Evolutionary conservation across 1,140 invertebrate genomes (phyloP).

Genomic region (Drosophila virilis): DNA sequence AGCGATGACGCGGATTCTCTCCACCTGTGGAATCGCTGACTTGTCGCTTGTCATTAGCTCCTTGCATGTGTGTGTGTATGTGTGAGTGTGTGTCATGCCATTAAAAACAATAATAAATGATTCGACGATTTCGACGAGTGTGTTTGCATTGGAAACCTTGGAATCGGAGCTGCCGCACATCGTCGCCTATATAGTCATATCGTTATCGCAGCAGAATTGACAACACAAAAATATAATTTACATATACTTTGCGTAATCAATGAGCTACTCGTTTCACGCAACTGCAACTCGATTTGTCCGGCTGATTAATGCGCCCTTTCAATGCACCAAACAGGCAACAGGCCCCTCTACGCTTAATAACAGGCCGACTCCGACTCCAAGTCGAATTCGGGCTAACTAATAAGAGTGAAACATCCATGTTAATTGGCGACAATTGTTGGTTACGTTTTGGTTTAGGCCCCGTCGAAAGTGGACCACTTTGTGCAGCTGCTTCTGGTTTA

Average conservation of each 20-base stretch:
- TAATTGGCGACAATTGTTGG: conserved; percentile 78
- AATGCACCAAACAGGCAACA: conserved; percentile 11
- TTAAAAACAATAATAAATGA: conserved; percentile 72
- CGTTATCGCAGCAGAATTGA: conserved; percentile 40
- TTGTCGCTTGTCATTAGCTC: conserved; percentile 77
- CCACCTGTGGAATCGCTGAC: conserved; percentile 54
- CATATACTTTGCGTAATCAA: conserved; percentile 64
- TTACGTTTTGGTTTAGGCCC: conserved; percentile 22
- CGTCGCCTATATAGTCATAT: conserved; percentile 28
- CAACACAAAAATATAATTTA: conserved; percentile 54
- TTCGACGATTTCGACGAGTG: conserved; percentile 23
- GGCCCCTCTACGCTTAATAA: conserved; percentile 22
- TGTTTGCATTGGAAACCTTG: conserved; percentile 68
- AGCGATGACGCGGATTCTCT: conserved; percentile 13
- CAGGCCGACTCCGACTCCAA: conserved; percentile 2
- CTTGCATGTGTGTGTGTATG: neutral
- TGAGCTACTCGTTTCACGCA: conserved; percentile 75
- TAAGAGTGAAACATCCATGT: conserved; percentile 38
- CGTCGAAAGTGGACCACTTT: conserved; percentile 54
- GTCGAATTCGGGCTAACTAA: conserved; percentile 28
- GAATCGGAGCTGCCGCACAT: conserved; percentile 41
- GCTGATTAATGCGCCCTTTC: conserved; percentile 67
- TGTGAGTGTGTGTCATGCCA: conserved; percentile 36
- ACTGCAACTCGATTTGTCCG: conserved; percentile 56
- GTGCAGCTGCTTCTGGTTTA: conserved; percentile 28